A percentile compares a stretch with the other conserved stretches of the same genome.
phyloP scores from a whole-genome alignment of 2,113 vertebrate genomes.

The Megaleporinus macrocephalus region DNA sequence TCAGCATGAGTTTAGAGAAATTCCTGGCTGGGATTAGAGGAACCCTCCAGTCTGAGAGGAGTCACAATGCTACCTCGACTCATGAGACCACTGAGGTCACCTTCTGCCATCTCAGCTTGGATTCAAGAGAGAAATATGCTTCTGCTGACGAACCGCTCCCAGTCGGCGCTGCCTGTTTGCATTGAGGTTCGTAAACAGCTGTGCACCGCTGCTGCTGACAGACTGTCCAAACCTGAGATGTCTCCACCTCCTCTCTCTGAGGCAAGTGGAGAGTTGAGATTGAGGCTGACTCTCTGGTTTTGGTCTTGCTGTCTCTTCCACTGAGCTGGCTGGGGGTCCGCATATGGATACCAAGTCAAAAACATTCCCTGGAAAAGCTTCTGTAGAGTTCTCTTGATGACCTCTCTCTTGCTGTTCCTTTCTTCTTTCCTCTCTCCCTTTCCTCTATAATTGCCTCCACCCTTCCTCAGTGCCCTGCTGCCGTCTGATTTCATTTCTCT shows the following conservation, averaged over 20 bases:
- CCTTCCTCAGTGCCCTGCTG: background rate
- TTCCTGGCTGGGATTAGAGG: background rate
- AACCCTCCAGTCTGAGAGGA: background rate
- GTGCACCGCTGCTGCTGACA: slow-evolving; percentile 28
- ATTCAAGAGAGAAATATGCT: background rate
- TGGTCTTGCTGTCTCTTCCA: background rate
- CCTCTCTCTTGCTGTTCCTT: too few relatives aligned
- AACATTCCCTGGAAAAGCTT: background rate
- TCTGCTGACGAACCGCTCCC: background rate
- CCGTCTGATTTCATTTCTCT: background rate
- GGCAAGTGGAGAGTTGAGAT: slow-evolving; percentile 3
- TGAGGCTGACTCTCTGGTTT: background rate
- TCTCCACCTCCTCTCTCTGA: background rate
- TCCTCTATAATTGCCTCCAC: background rate
- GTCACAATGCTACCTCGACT: background rate
- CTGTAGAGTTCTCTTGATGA: too few relatives aligned
- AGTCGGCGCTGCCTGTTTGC: slow-evolving; percentile 16
- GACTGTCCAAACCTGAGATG: slow-evolving; percentile 13
- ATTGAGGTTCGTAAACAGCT: slow-evolving; percentile 20
- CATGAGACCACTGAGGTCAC: background rate
- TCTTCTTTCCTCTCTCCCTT: too few relatives aligned
- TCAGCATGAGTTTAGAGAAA: too few relatives aligned
- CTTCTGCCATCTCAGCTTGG: slow-evolving; percentile 3
- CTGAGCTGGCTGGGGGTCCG: background rate
- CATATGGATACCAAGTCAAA: background rate